Evolutionary conservation across 1,140 invertebrate species (phyloP), one percentile per base, ranked within the genome.

Genomic region (Maniola jurtina): DNA sequence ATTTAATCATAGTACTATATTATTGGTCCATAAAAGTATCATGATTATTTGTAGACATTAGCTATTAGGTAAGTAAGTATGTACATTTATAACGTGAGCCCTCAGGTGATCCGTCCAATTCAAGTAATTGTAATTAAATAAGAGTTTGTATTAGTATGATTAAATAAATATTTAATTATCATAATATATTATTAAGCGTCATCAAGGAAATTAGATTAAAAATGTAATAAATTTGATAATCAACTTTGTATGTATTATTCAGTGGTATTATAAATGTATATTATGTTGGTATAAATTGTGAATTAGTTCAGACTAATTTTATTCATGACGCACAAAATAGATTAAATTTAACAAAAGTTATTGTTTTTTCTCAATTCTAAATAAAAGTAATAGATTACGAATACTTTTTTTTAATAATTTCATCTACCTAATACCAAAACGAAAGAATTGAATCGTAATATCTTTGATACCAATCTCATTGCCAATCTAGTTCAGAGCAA

Each of bases 31-130:
- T 25, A 25, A 4, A 4, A 25, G 25, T 25, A 25, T 25, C 25
- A 25, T 4, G 10, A 48, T 48, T 48, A 14, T 48, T 48, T 14
- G 45, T 14, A 14, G 13, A 2, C 14, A 25, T 25, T 25, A 25
- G 25, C 4, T 25, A 25, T 48, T 54, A 54, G 50, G 15, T 33
- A 52, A 35, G 16, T 66, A 59, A 42, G n/a, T 40, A 65, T 45
- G 16, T 61, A 48, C 78, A 65, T 75, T 76, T 69, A 76, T 71
- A 73, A 56, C 69, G 67, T 60, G 68, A 71, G 62, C 77, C 79
- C 65, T 82, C 77, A 82, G 80, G 67, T 60, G 78, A 34, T 80
- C 82, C 82, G 82, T 82, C 82, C 82, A 81, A 65, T 81, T 73
- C n/a, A 52, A 52, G 34, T 57, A 47, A 75, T 13, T 50, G 16